Evolutionary conservation across 2,888 invertebrate species (phyloP).

Genomic region (Icerya purchasi): DNA sequence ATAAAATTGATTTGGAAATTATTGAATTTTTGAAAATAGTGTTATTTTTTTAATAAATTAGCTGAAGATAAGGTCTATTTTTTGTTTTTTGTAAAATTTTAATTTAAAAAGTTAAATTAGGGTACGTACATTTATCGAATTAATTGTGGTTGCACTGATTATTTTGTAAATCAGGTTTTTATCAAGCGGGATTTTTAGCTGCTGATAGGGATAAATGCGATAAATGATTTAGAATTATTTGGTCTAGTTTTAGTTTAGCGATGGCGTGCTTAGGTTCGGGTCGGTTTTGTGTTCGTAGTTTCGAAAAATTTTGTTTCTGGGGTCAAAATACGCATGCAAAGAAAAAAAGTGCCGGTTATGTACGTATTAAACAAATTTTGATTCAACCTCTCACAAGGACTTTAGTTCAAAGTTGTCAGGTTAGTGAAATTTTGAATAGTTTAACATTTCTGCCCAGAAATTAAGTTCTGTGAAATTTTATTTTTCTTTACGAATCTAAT

Average conservation of each 20-base stretch:
- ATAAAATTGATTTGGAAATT: too few relatives aligned
- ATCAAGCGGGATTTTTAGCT: constrained; percentile 13
- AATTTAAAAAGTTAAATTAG: constrained; percentile 21
- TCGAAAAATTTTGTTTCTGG: constrained; percentile 62
- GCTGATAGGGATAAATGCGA: too few relatives aligned
- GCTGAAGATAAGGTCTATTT: too few relatives aligned
- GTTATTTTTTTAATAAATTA: too few relatives aligned
- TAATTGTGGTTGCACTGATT: constrained; percentile 4
- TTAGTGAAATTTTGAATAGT: constrained; percentile 2
- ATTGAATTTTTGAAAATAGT: too few relatives aligned
- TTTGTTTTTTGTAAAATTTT: constrained; percentile 33
- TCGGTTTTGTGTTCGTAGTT: constrained; percentile 58
- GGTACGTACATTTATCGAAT: neutral
- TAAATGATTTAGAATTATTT: too few relatives aligned
- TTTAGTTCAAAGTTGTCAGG: constrained; percentile 23
- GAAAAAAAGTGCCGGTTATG: constrained; percentile 37
- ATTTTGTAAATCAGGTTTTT: constrained; percentile 4
- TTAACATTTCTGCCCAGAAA: neutral
- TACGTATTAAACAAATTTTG: constrained; percentile 44
- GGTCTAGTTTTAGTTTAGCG: too few relatives aligned
- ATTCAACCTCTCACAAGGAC: constrained; percentile 30
- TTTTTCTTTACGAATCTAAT: too few relatives aligned
- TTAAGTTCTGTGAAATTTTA: too few relatives aligned
- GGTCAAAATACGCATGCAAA: constrained; percentile 41
- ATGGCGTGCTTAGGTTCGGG: constrained; percentile 67